Evolutionary conservation across 2,797 vertebrate genomes (phyloP).

Genomic region (Garrulus glandarius): DNA sequence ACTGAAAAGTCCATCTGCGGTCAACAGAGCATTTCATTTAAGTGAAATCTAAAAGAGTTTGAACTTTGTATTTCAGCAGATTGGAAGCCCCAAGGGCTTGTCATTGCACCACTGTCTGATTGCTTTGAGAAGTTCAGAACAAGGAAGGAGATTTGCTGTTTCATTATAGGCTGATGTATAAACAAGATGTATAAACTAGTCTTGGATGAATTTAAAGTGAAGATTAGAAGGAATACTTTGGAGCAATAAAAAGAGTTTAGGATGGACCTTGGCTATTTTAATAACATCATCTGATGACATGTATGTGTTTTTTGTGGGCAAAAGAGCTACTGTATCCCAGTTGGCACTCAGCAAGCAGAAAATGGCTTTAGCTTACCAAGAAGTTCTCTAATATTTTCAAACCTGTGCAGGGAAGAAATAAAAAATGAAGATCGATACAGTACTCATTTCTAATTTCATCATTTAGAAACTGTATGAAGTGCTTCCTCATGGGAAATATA

Average conservation of each 20-base stretch:
- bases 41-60: neutral
- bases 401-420: neutral
- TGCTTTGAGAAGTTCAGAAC: neutral
- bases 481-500: conserved; percentile 28
- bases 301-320: neutral
- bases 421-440: neutral
- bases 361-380: neutral
- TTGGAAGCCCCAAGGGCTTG: neutral
- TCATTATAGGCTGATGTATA: neutral
- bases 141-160: neutral
- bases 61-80: neutral
- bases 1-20: neutral
- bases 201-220: neutral
- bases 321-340: neutral
- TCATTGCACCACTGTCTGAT: neutral
- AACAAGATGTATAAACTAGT: neutral
- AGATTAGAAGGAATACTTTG: neutral
- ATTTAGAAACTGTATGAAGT: neutral
- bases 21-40: neutral
- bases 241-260: neutral
- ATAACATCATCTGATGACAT: neutral
- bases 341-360: neutral
- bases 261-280: neutral
- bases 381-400: neutral
- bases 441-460: conserved; percentile 7